Evolutionary conservation across 2,113 vertebrate genomes (phyloP).

Genomic region (Girardinichthys multiradiatus): DNA sequence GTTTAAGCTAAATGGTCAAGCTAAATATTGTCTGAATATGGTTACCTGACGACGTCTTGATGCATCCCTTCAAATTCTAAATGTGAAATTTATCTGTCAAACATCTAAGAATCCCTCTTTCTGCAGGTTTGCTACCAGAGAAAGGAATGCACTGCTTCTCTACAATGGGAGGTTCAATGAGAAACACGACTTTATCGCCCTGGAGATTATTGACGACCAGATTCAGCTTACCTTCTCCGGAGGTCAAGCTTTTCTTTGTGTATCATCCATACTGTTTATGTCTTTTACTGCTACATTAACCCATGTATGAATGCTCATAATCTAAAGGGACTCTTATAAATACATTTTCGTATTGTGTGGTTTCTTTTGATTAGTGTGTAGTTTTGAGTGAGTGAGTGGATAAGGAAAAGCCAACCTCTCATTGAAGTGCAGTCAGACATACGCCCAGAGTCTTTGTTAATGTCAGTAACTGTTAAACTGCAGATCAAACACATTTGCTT

Average conservation of each 20-base stretch:
- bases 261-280: constrained; percentile 9
- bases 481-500: constrained; percentile 40
- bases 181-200: constrained; percentile 95
- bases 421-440: background rate
- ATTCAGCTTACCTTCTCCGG: constrained; percentile 97
- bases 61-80: background rate
- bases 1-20: background rate
- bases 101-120: background rate
- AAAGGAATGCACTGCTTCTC: constrained; percentile 90
- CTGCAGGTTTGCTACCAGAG: constrained; percentile 91
- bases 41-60: background rate
- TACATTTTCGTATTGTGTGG: constrained; percentile 3
- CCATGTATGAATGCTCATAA: constrained; percentile 21
- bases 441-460: constrained; percentile 16
- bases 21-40: background rate
- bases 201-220: constrained; percentile 95
- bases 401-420: background rate
- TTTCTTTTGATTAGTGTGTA: constrained; percentile 10
- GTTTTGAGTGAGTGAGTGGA: constrained; percentile 1
- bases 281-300: constrained; percentile 1
- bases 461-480: constrained; percentile 24
- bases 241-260: constrained; percentile 77
- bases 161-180: constrained; percentile 98
- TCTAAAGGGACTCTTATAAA: constrained; percentile 40
- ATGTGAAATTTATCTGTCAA: background rate